A percentile compares a stretch with the other conserved stretches of the same genome.
Evolutionary conservation across 2,797 vertebrate genomes (phyloP).

Genomic region (Squalus acanthias): DNA sequence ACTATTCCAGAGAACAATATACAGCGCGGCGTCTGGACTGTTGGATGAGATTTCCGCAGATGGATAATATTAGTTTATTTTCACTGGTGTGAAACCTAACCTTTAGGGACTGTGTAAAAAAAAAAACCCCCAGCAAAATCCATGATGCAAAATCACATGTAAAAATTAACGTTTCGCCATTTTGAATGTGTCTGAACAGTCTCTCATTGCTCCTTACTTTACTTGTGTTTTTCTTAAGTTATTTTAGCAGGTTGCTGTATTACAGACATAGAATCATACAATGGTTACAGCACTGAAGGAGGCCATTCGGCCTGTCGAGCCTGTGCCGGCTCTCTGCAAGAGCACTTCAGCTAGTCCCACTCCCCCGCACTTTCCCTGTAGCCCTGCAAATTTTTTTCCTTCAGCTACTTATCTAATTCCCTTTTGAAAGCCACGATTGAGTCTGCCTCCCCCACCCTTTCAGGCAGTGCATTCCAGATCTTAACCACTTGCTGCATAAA

Average conservation of each 20-base stretch:
- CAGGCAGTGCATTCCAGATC: too few relatives aligned
- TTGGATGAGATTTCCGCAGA: slow-evolving; percentile 19
- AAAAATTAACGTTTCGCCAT: background rate
- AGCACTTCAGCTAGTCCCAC: too few relatives aligned
- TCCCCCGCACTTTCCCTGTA: too few relatives aligned
- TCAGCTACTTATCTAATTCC: too few relatives aligned
- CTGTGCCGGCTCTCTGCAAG: too few relatives aligned
- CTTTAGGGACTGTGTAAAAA: background rate
- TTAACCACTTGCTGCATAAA: too few relatives aligned
- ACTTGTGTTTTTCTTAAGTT: background rate
- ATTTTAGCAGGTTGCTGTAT: background rate
- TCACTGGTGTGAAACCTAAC: slow-evolving; percentile 9
- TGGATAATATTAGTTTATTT: slow-evolving; percentile 27
- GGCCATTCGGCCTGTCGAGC: too few relatives aligned
- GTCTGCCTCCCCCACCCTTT: too few relatives aligned
- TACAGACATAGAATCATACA: background rate
- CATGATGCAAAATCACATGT: background rate
- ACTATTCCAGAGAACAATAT: background rate
- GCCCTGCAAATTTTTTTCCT: too few relatives aligned
- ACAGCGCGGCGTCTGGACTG: background rate
- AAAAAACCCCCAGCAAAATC: background rate
- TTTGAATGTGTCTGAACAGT: background rate
- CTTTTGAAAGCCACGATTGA: too few relatives aligned
- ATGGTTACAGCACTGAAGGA: too few relatives aligned
- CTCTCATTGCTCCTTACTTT: background rate